Conservation (phyloP, 1,140 invertebrate genomes). For the Plectrocnemia conspersa region DNA sequence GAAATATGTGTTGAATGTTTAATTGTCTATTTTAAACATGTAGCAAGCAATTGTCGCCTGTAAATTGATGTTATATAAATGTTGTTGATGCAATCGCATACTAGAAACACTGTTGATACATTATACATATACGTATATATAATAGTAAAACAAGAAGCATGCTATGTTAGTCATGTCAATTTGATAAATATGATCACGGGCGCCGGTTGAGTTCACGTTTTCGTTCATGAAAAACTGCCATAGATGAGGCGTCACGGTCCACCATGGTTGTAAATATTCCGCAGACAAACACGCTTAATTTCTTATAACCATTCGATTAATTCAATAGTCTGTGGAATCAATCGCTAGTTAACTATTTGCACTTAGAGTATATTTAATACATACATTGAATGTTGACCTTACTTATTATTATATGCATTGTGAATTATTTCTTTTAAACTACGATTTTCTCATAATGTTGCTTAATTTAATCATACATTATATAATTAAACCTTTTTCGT, state of each 20-base stretch:
- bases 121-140: no score
- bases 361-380: slow-evolving; percentile 1
- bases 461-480: neutral
- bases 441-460: no score
- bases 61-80: slow-evolving; percentile 23
- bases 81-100: slow-evolving; percentile 24
- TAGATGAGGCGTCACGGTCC: slow-evolving; percentile 11
- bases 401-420: neutral
- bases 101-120: slow-evolving; percentile 10
- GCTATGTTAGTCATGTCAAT: slow-evolving; percentile 16
- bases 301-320: neutral
- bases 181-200: slow-evolving; percentile 15
- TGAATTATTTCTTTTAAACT: slow-evolving; percentile 1
- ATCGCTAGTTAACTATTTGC: slow-evolving; percentile 12
- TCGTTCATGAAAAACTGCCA: slow-evolving; percentile 8
- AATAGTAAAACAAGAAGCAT: neutral
- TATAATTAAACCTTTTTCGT: neutral
- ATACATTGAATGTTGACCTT: neutral
- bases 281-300: slow-evolving; percentile 5
- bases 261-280: slow-evolving; percentile 13
- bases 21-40: slow-evolving; percentile 10
- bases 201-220: slow-evolving; percentile 3
- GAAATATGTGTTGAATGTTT: neutral
- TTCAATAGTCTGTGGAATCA: slow-evolving; percentile 14
- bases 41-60: slow-evolving; percentile 18